phyloP scores from a whole-genome alignment of 1,140 invertebrate species.

The Telenomus remus region DNA sequence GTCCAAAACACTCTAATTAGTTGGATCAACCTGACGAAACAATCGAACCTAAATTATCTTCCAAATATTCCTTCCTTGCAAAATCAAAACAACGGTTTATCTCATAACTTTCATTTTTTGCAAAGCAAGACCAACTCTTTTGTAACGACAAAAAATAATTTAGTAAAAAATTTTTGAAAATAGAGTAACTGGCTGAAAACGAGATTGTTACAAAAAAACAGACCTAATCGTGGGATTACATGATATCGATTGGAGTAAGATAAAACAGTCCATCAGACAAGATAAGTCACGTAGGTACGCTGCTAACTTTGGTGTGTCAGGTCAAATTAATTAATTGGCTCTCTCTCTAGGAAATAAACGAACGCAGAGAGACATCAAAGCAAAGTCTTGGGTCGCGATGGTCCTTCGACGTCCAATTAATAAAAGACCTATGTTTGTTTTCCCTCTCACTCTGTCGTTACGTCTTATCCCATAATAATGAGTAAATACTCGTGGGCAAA shows the following conservation, averaged over 20 bases:
- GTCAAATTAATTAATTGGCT: slow-evolving; percentile 70
- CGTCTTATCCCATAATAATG: slow-evolving; percentile 70
- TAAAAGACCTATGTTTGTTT: slow-evolving; percentile 66
- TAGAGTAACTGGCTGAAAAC: too few relatives aligned
- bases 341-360: slow-evolving; percentile 66
- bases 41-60: slow-evolving; percentile 13
- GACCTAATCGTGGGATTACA: slow-evolving; percentile 5
- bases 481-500: slow-evolving; percentile 63
- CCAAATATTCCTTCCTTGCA: too few relatives aligned
- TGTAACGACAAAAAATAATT: background rate
- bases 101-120: too few relatives aligned
- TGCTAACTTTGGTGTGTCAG: slow-evolving; percentile 38
- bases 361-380: slow-evolving; percentile 66
- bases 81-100: too few relatives aligned
- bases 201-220: too few relatives aligned
- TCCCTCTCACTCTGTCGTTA: slow-evolving; percentile 43
- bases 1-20: slow-evolving; percentile 36
- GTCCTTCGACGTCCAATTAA: slow-evolving; percentile 68
- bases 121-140: background rate
- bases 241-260: slow-evolving; percentile 21
- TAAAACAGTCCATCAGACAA: slow-evolving; percentile 14
- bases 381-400: slow-evolving; percentile 44
- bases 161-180: too few relatives aligned
- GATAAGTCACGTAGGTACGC: slow-evolving; percentile 32
- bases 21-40: slow-evolving; percentile 23